Evolutionary conservation across 2,113 vertebrate species (phyloP), one percentile per base, ranked within the genome.

Genomic region (Cyanoliseus patagonus): DNA sequence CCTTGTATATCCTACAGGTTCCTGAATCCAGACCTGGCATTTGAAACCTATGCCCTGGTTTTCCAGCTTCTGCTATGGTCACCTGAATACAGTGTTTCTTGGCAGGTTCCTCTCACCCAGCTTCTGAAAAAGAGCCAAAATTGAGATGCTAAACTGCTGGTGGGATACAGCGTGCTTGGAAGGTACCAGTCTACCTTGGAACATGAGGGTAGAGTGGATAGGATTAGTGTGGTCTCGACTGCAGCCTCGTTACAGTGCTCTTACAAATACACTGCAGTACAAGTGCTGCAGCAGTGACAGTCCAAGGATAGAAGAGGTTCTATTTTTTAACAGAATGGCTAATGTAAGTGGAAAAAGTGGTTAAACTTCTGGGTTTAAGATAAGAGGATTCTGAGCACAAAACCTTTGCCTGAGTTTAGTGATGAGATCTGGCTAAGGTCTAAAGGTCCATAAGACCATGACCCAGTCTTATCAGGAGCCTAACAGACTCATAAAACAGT

Each of bases 331-430:
- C 59, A 59, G 42, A 61, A 1, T 2, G 33, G 68, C 9, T 44
- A 44, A 47, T 3, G 0, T 8, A 69, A 73, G 7, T 68, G 25
- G 44, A 92, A 93, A 61, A 76, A 47, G 25, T 47, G 9, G 24
- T 61, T 61, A 82, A 68, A 47, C 3, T 14, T 78, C 57, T 74
- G 25, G 18, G 23, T 53, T 93, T 90, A 70, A 86, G 57, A 59
- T 55, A 80, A 78, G 20, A 27, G 47, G 39, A 84, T 91, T 68
- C 51, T 76, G 13, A 88, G 31, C 19, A 31, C 46, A 70, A 81
- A 88, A 84, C 41, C 37, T 94, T 94, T 86, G 16, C 16, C 68
- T 59, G 42, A 66, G 27, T 78, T 94, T 51, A 42, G 55, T 75
- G 31, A 11, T 72, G 30, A 83, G 51, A 68, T 23, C 0, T 0